Conservation (phyloP, 2,888 invertebrate species). For the Archips crataeganus region DNA sequence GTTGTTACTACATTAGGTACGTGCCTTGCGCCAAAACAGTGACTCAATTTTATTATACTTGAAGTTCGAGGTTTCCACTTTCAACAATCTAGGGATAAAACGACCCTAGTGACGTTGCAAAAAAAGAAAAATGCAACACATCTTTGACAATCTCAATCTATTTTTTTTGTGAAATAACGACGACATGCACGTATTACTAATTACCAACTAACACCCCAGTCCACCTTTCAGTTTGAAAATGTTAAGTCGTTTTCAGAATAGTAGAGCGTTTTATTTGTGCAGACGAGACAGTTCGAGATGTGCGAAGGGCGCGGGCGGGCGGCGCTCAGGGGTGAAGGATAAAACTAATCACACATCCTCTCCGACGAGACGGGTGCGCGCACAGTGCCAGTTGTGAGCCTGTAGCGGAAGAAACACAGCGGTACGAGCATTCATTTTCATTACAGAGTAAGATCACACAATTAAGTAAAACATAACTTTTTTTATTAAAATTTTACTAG, state of each 20-base stretch:
- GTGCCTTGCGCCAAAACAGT: too few relatives aligned
- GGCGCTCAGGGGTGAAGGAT: constrained; percentile 68
- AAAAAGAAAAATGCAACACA: background rate
- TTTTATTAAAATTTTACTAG: too few relatives aligned
- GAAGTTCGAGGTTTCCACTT: too few relatives aligned
- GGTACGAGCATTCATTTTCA: too few relatives aligned
- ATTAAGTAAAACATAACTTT: too few relatives aligned
- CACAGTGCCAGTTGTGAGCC: constrained; percentile 28
- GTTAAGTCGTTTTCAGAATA: constrained; percentile 14
- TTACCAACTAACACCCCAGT: background rate
- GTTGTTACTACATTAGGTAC: too few relatives aligned
- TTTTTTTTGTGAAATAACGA: background rate
- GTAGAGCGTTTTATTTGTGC: constrained; percentile 30
- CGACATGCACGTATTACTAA: background rate
- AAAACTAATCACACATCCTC: constrained; percentile 84
- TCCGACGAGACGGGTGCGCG: constrained; percentile 53
- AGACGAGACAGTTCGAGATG: constrained; percentile 16
- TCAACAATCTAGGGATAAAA: too few relatives aligned
- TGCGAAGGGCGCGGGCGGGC: constrained; percentile 44
- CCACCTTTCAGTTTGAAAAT: background rate
- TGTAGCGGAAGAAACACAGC: background rate
- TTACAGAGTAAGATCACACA: too few relatives aligned
- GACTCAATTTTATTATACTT: too few relatives aligned
- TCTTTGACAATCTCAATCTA: too few relatives aligned
- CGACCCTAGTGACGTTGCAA: background rate